Percentiles rank a stretch among this genome's conserved stretches.
Conservation (phyloP, 2,113 vertebrate genomes). For the Myrmecobius fasciatus region DNA sequence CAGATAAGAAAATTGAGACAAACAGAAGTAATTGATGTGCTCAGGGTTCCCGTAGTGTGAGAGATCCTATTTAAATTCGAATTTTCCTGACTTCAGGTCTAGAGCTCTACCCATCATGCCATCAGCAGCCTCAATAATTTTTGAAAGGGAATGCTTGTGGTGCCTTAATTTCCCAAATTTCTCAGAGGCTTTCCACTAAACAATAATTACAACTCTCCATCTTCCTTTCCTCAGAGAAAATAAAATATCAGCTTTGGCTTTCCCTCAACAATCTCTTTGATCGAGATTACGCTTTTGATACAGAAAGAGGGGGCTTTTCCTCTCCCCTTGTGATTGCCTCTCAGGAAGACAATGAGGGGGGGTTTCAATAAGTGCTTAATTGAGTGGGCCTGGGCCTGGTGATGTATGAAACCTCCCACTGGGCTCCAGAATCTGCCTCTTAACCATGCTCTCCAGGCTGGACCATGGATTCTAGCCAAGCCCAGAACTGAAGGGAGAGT, state of each 20-base stretch:
- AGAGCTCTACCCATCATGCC: neutral
- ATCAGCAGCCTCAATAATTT: neutral
- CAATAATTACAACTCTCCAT: neutral
- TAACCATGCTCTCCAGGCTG: neutral
- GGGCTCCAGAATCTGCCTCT: neutral
- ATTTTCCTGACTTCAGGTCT: neutral
- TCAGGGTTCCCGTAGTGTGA: neutral
- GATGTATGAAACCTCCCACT: neutral
- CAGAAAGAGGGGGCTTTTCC: neutral
- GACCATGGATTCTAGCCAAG: neutral
- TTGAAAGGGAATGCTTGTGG: neutral
- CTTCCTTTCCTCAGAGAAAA: slow-evolving; percentile 33
- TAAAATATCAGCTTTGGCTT: neutral
- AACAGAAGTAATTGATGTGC: neutral
- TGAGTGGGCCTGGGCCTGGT: neutral
- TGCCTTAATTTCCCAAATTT: neutral
- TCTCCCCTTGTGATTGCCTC: neutral
- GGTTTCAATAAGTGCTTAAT: neutral
- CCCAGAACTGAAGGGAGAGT: neutral
- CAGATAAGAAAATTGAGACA: neutral
- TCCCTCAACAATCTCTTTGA: neutral
- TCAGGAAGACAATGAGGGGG: neutral
- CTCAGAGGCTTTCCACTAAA: neutral
- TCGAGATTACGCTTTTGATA: neutral
- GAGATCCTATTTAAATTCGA: neutral